Percentiles rank a stretch among this genome's conserved stretches.
Evolutionary conservation across 2,888 invertebrate species (phyloP).

Genomic region (Drosophila rellima): DNA sequence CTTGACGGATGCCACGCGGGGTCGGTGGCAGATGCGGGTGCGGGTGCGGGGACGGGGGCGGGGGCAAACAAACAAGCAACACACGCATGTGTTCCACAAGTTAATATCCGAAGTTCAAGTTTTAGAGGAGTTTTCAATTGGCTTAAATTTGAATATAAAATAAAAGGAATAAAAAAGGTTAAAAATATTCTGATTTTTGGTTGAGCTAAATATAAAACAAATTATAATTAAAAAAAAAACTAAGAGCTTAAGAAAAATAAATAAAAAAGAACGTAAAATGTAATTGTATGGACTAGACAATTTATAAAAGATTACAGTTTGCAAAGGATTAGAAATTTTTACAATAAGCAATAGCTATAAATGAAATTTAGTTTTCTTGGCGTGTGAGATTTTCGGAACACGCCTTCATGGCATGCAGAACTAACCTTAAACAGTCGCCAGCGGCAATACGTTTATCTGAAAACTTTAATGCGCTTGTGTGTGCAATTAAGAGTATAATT

Average conservation of each 20-base stretch:
- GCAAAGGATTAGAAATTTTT: no score
- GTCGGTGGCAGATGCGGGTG: not conserved
- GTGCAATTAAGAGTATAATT: constrained; percentile 37
- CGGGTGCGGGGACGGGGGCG: not conserved
- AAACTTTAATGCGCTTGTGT: constrained; percentile 39
- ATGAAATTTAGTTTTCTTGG: no score
- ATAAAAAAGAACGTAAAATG: no score
- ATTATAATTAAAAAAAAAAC: no score
- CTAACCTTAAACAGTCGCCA: constrained; percentile 33
- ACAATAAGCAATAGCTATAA: no score
- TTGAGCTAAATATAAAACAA: not conserved
- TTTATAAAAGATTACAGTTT: no score
- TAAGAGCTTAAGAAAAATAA: no score
- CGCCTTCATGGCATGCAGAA: not conserved
- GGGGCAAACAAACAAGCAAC: constrained; percentile 8
- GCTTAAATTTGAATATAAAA: not conserved
- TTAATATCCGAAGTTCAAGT: not conserved
- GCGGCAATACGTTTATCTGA: constrained; percentile 42
- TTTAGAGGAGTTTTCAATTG: not conserved
- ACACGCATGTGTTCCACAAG: constrained; percentile 22
- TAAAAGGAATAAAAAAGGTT: not conserved
- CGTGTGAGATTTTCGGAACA: constrained; percentile 26
- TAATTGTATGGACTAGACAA: no score
- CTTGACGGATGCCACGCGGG: constrained; percentile 10
- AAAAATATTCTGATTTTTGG: not conserved